Percentiles rank a stretch among this genome's conserved stretches.
phyloP scores from a whole-genome alignment of 2,113 vertebrate genomes.

The Nerophis lumbriciformis region DNA sequence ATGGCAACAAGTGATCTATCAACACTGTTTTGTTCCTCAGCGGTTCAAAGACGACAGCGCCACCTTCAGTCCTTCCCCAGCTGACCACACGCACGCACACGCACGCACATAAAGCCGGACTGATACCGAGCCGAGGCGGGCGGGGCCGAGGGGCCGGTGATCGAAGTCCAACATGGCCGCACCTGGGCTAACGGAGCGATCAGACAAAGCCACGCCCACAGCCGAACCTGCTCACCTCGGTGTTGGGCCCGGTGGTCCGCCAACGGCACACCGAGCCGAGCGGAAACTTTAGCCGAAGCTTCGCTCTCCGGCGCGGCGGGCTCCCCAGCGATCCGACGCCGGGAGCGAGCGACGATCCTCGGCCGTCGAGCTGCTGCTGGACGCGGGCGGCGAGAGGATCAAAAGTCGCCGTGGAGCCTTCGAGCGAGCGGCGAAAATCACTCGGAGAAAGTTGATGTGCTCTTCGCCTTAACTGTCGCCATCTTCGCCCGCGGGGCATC shows the following conservation, averaged over 20 bases:
- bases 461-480: neutral
- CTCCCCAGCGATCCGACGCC: neutral
- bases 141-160: neutral
- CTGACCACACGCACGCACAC: neutral
- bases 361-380: neutral
- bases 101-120: no score
- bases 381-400: no score
- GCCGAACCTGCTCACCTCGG: neutral
- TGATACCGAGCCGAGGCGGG: neutral
- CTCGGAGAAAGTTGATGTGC: constrained; percentile 5
- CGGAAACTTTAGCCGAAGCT: neutral
- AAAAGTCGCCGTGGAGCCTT: no score
- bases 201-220: neutral
- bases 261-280: no score
- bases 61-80: neutral
- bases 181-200: neutral
- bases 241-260: neutral
- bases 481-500: constrained; percentile 10
- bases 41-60: no score
- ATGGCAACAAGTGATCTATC: neutral
- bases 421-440: neutral
- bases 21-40: neutral
- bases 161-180: neutral
- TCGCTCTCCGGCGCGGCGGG: neutral
- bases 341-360: neutral